phyloP scores from a whole-genome alignment of 2,113 vertebrate species.

The Gnathonemus longibarbis region DNA sequence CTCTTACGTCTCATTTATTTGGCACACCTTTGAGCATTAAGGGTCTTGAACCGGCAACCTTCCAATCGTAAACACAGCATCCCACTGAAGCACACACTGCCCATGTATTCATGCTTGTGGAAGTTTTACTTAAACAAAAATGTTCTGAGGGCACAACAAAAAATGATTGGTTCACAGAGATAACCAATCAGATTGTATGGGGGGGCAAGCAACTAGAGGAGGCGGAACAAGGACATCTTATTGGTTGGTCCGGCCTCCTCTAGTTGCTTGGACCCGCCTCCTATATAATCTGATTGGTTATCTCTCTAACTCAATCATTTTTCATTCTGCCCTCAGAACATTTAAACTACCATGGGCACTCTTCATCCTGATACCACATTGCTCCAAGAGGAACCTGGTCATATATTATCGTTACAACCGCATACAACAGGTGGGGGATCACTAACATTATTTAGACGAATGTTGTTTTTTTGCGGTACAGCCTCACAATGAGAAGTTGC shows the following conservation, averaged over 20 bases:
- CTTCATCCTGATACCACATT: neutral
- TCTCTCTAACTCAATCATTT: neutral
- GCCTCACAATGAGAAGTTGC: neutral
- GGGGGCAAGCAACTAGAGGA: neutral
- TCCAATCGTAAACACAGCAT: neutral
- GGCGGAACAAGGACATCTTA: neutral
- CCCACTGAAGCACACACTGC: neutral
- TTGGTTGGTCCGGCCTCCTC: neutral
- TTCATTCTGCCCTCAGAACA: neutral
- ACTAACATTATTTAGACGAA: neutral
- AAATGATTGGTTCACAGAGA: neutral
- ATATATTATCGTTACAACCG: neutral
- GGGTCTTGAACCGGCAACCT: neutral
- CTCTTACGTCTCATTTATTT: neutral
- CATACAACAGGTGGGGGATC: neutral
- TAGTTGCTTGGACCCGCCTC: neutral
- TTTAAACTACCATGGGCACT: neutral
- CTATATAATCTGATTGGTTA: too few relatives aligned
- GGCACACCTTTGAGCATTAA: neutral
- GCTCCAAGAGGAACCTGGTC: neutral
- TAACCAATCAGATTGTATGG: neutral
- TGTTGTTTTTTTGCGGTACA: neutral
- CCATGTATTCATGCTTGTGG: neutral
- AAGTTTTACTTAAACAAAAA: neutral
- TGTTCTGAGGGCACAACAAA: neutral